Evolutionary conservation across 1,140 invertebrate species (phyloP).

Genomic region (Dryas iulia): DNA sequence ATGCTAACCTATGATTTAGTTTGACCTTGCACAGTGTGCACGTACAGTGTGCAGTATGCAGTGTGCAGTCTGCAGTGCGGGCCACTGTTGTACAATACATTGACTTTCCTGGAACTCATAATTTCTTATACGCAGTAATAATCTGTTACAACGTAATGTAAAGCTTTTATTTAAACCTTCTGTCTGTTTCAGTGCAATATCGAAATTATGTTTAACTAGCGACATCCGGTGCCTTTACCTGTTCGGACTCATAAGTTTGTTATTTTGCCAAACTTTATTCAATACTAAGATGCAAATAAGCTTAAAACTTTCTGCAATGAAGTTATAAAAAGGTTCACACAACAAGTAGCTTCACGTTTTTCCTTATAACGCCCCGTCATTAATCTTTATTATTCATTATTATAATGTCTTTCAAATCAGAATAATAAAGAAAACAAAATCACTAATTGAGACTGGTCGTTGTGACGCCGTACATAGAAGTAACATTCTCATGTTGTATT

Average conservation of each 20-base stretch:
- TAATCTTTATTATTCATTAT: no score
- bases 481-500: no score
- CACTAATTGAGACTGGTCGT: no score
- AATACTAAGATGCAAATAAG: background rate
- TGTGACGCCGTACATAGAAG: no score
- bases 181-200: background rate
- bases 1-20: background rate
- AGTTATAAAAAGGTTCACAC: no score
- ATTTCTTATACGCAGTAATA: slow-evolving; percentile 2
- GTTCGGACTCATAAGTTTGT: background rate
- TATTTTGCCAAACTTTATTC: background rate
- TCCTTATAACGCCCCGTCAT: no score
- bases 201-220: background rate
- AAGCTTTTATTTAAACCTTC: background rate
- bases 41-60: background rate
- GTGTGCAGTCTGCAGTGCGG: background rate
- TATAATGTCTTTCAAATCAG: no score
- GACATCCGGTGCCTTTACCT: background rate
- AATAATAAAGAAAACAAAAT: no score
- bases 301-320: no score
- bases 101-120: background rate
- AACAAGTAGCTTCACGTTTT: no score
- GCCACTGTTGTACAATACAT: background rate
- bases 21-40: background rate
- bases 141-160: background rate